Evolutionary conservation across 2,113 vertebrate species (phyloP).

Genomic region (Tachycineta bicolor): DNA sequence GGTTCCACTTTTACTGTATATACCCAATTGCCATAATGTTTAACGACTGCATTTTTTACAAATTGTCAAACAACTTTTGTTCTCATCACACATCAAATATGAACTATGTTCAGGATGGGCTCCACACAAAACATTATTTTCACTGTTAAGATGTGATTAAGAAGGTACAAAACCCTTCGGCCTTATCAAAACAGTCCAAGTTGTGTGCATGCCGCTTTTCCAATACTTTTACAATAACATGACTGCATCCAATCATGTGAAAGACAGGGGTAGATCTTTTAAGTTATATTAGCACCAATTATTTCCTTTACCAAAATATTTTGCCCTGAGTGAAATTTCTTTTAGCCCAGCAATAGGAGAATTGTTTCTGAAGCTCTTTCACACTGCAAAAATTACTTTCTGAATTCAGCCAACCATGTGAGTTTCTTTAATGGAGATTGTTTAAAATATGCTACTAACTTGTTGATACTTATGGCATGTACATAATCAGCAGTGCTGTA

Average conservation of each 20-base stretch:
- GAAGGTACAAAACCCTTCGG: neutral
- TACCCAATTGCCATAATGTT: neutral
- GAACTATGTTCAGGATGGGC: fast-evolving
- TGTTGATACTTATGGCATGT: neutral
- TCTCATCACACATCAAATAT: neutral
- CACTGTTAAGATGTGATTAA: neutral
- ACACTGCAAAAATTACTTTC: neutral
- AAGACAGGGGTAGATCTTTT: neutral
- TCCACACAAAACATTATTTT: neutral
- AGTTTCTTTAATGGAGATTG: neutral
- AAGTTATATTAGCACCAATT: neutral
- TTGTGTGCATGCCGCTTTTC: neutral
- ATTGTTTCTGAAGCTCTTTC: neutral
- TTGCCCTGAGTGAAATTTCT: neutral
- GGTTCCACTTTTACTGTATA: neutral
- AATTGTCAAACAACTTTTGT: neutral
- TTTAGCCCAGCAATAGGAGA: neutral
- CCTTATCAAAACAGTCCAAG: neutral
- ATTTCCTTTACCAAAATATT: neutral
- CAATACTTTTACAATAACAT: neutral
- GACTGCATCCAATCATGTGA: neutral
- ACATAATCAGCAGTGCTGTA: slow-evolving; percentile 27
- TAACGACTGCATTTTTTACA: neutral
- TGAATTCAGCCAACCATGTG: neutral
- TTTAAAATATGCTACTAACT: slow-evolving; percentile 1